Conservation (phyloP, 2,888 invertebrate genomes). For the Aspidiotus destructor region DNA sequence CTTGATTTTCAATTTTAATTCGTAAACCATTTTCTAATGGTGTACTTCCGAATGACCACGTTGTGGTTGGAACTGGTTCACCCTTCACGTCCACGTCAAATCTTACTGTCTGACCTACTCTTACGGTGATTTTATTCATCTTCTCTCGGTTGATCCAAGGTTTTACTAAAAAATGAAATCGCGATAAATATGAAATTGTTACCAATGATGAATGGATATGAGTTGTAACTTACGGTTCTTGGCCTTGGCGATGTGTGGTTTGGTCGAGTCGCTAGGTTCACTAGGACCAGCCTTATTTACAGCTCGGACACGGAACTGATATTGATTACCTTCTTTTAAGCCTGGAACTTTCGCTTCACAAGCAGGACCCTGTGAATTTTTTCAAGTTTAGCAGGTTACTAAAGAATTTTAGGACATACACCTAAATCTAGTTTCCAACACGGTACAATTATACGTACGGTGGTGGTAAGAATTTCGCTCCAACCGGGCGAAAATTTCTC, state of each 20-base stretch:
- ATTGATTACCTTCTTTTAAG: slow-evolving; percentile 79
- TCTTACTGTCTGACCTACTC: slow-evolving; percentile 81
- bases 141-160: slow-evolving; percentile 92
- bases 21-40: slow-evolving; percentile 58
- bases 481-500: slow-evolving; percentile 65
- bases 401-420: neutral
- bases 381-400: neutral
- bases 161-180: slow-evolving; percentile 57
- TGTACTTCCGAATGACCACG: slow-evolving; percentile 63
- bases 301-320: slow-evolving; percentile 90
- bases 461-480: slow-evolving; percentile 70
- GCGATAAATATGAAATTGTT: neutral
- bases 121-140: slow-evolving; percentile 73
- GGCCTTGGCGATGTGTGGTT: slow-evolving; percentile 77
- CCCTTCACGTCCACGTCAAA: slow-evolving; percentile 91
- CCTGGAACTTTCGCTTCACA: slow-evolving; percentile 76
- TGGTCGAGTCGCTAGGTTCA: slow-evolving; percentile 80
- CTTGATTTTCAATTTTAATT: slow-evolving; percentile 74
- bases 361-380: slow-evolving; percentile 53
- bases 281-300: slow-evolving; percentile 91
- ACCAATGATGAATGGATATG: neutral
- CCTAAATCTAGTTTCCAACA: no score
- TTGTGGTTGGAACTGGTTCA: slow-evolving; percentile 87
- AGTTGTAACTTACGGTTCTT: slow-evolving; percentile 60
- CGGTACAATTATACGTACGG: slow-evolving; percentile 45